Evolutionary conservation across 2,797 vertebrate species (phyloP).

Genomic region (Synaphobranchus kaupii): DNA sequence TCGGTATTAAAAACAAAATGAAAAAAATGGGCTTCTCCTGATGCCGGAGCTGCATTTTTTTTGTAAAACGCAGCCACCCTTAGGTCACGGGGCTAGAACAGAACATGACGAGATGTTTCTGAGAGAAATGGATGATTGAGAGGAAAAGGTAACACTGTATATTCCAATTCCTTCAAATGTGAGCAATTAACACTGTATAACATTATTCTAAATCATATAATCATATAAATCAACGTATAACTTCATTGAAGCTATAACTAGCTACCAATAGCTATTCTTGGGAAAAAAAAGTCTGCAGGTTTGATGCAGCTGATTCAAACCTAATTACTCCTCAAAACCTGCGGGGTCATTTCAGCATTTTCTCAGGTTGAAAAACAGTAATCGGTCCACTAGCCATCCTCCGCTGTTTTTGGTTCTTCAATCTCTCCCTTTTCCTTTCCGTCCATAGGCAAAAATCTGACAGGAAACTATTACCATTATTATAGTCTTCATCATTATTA

Average conservation of each 20-base stretch:
- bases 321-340: not conserved
- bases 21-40: not conserved
- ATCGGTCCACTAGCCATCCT: not conserved
- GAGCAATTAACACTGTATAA: not conserved
- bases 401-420: not conserved
- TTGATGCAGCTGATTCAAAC: not conserved
- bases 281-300: not conserved
- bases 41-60: not conserved
- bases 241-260: not conserved
- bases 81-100: not conserved
- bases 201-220: not conserved
- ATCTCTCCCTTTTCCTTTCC: not conserved
- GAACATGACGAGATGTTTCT: not conserved
- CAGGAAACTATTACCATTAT: not conserved
- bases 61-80: not conserved
- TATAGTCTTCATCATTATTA: not conserved
- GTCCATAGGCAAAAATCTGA: not conserved
- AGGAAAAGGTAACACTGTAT: not conserved
- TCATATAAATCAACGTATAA: not conserved
- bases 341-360: not conserved
- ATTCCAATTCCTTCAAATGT: not conserved
- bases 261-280: not conserved
- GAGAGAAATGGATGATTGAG: not conserved
- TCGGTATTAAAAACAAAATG: not conserved
- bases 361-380: not conserved